These are phyloP conservation scores for Cyprinella venusta DNA, from an alignment of 2,797 vertebrate species.

Conservation along the genomic window DNA sequence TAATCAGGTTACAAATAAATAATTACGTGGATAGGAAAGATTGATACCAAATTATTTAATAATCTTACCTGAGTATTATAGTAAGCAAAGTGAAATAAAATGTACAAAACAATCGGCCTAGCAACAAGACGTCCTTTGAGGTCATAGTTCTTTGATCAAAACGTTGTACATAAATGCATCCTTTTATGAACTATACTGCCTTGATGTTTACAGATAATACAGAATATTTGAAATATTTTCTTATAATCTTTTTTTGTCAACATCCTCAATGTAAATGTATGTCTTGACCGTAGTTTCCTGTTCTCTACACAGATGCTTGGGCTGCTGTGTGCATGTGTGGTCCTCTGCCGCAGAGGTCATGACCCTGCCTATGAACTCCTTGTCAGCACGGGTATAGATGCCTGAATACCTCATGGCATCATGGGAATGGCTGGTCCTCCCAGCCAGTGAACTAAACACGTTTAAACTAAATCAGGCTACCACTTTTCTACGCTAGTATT, in stretches of 20 bases:
- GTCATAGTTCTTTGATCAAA: background rate
- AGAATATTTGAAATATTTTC: background rate
- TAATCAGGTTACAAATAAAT: background rate
- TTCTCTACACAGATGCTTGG: conserved; percentile 84
- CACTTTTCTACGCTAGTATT: conserved; percentile 31
- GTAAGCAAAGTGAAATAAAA: background rate
- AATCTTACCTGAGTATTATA: background rate
- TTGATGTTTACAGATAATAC: background rate
- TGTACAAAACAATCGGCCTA: background rate
- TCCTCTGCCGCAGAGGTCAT: conserved; percentile 87
- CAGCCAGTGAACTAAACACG: conserved; percentile 1
- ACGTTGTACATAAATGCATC: background rate
- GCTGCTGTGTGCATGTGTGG: conserved; percentile 91
- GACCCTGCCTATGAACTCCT: conserved; percentile 92
- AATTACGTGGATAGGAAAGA: background rate
- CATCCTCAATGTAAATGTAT: conserved; percentile 3
- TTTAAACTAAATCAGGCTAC: background rate
- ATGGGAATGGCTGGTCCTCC: conserved; percentile 32
- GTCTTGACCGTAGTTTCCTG: background rate
- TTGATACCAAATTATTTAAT: background rate
- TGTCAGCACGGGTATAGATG: conserved; percentile 70
- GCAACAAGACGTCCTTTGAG: background rate
- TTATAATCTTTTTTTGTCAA: background rate
- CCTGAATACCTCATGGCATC: conserved; percentile 30
- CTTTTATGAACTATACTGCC: background rate